phyloP scores from a whole-genome alignment of 2,888 invertebrate genomes.

The Mythimna pallens region DNA sequence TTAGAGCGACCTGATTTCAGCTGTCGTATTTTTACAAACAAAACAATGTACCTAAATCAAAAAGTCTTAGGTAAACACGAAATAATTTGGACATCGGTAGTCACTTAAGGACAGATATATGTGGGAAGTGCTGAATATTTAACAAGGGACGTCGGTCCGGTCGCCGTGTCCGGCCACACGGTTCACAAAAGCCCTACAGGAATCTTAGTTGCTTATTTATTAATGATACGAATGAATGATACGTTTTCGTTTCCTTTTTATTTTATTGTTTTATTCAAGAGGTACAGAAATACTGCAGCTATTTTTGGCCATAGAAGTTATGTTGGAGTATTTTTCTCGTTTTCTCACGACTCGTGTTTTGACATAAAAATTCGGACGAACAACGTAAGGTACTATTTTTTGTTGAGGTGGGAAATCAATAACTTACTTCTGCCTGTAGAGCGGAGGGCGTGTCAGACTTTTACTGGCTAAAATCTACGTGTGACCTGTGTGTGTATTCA shows the following conservation, averaged over 20 bases:
- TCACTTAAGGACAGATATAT: conserved; percentile 60
- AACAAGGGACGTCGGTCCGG: conserved; percentile 46
- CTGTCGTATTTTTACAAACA: conserved; percentile 28
- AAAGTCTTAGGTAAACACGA: conserved; percentile 45
- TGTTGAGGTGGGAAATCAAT: no score
- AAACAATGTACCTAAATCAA: conserved; percentile 47
- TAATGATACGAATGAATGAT: conserved; percentile 59
- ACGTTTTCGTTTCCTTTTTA: conserved; percentile 60
- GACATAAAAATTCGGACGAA: conserved; percentile 22
- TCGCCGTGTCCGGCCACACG: conserved; percentile 45
- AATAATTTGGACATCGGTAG: conserved; percentile 57
- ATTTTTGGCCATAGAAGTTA: conserved; percentile 53
- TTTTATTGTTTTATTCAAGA: conserved; percentile 66
- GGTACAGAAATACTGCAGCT: conserved; percentile 45
- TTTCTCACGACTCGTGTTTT: background rate
- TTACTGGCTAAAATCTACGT: no score
- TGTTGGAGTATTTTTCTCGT: conserved; percentile 40
- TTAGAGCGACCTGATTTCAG: conserved; percentile 35
- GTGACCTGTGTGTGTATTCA: no score
- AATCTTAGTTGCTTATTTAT: conserved; percentile 65
- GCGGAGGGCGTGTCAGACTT: no score
- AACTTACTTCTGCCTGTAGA: no score
- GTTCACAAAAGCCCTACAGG: conserved; percentile 50
- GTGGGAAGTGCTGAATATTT: conserved; percentile 65
- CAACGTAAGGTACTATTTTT: background rate